Base-by-base conservation (phyloP, 2,113 vertebrate genomes). In the Athene cunicularia region DNA sequence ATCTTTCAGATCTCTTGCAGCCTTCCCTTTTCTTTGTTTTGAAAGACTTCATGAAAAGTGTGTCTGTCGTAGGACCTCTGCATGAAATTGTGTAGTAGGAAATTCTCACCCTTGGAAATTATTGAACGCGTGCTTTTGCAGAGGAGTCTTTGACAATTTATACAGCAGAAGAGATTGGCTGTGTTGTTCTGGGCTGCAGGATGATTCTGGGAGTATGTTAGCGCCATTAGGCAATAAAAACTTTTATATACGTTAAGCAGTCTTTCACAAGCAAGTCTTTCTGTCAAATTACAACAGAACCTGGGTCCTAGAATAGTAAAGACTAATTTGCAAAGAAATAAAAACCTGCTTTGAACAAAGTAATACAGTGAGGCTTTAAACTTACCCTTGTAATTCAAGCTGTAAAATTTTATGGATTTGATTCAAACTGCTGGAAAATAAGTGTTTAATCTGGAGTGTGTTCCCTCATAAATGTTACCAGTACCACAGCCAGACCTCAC, bases 151-250 rank as follows among this genome's bases (percentile, higher is more conserved):
- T 39, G 33, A 16, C 3, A 2, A 21, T 53, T 82, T 49, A 12
- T 70, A 14, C 14, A 49, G 39, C 27, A 43, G 67, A 74, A 50
- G 45, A 66, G 75, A 23, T 41, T 33, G 60, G 24, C 55, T 1
- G 0, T n/a, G n/a, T 30, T 0, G 0, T 68, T 70, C 26, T 3
- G 1, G 23, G 37, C 59, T 33, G 43, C 37, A 62, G 64, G 33
- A 33, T 82, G 35, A 52, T 67, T 56, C 41, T 33, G 37, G 62
- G 60, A 59, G 37, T 35, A 12, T 8, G 16, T 59, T 53, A 26
- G 32, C 80, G 58, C 50, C 26, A 7, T 71, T 60, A n/a, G 32
- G n/a, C 63, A 76, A 21, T 60, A 64, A 26, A 16, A 53, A 14
- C 3, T 23, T 80, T 80, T 76, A 33, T 33, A 12, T 60, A 19